Base-by-base conservation (phyloP, 1,140 invertebrate genomes). In the Drosophila asahinai region DNA sequence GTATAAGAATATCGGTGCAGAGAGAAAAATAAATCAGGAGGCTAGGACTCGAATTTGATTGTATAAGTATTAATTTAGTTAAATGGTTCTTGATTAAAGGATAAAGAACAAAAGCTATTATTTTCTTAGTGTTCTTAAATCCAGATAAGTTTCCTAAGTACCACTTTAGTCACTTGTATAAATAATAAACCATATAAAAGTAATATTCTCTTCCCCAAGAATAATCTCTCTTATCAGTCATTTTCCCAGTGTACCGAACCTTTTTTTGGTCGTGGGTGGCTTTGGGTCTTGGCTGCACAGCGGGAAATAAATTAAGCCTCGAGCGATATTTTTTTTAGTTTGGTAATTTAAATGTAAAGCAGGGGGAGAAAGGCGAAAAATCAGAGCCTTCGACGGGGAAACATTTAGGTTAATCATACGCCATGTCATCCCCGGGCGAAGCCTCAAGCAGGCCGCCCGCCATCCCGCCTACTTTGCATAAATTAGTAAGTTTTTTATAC, bases 401-500 rank as follows among this genome's bases (percentile, higher is more conserved):
- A 79, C 63, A 79, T 81, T 90, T 79, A 77, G 81, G 86, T 90
- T 89, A 86, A 86, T 90, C 86, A 90, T 86, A 90, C 86, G 86
- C 86, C 78, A 66, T 79, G 79, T 81, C 45, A 67, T 76, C 62
- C 57, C 61, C 25, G 17, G 22, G 38, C 61, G 33, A 22, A 42
- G 71, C 48, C 64, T 62, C 42, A 52, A 60, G 70, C 70, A 60
- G 54, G 38, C 55, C 0, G 38, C 12, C 67, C 22, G 22, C 19
- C 22, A 15, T 61, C 49, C 49, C 57, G 74, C 76, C 61, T 90
- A 68, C 83, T 89, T 89, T 81, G 86, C 86, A 89, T 89, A 89
- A 89, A 89, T 89, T 90, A 90, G 86, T 89, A 86, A 77, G 81
- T 90, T 90, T 81, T 79, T 68, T 57, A 66, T 42, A 68, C 54